Base-by-base conservation (phyloP, 1,140 invertebrate genomes). In the Daktulosphaira vitifoliae region DNA sequence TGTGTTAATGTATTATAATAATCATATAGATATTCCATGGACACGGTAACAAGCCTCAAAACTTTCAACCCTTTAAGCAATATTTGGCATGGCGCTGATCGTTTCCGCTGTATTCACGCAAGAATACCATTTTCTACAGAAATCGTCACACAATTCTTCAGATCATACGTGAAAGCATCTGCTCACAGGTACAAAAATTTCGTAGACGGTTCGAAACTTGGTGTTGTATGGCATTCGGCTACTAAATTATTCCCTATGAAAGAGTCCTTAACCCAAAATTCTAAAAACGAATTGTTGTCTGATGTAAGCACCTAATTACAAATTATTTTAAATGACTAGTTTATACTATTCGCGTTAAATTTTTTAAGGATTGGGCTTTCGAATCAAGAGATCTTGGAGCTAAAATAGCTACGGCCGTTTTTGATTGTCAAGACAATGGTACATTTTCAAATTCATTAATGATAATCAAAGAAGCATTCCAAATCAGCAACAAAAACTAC, bases 31-130 rank as follows among this genome's bases (percentile, higher is more conserved):
- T 81, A 81, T 70, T 79, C 80, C 7, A 77, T 81, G 68, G 80
- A 81, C 70, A 78, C 79, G 5, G 76, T 78, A 15, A 78, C 81
- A 68, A 74, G 73, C 18, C 76, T 80, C 52, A 78, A 78, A 68
- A 78, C 74, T 69, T 82, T 81, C 65, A 82, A 82, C 73, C 81
- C 81, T 0, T 72, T 82, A 26, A 73, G 74, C 6, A 80, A 82
- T 70, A 71, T 78, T 29, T 82, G 81, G 76, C 79, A 81, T 66
- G 77, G 77, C 42, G 81, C 80, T 49, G 79, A 80, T 54, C 75
- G 80, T 44, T 76, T 77, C 51, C 78, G 81, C 69, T 81, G 81
- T 48, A 72, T 83, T 56, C 78, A 82, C 37, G 78, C 78, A 16
- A 80, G 81, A 69, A 68, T 82, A 23, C 81, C 81, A 7, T 74